Percentiles rank a stretch among this genome's conserved stretches.
Evolutionary conservation across 2,888 invertebrate genomes (phyloP).

Genomic region (Andrena bucephala): DNA sequence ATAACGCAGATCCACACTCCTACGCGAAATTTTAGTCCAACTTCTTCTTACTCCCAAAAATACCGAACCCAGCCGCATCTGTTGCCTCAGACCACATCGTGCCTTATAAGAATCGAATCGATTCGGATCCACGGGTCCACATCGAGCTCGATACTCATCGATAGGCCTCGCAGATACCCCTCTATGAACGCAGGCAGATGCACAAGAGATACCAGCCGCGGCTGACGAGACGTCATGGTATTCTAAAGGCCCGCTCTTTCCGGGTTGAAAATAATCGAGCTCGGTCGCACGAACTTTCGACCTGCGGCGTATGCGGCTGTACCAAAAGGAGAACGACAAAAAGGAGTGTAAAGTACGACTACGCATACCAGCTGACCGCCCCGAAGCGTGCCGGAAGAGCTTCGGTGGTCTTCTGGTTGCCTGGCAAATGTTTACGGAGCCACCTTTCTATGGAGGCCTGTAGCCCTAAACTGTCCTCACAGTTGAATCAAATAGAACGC

Average conservation of each 20-base stretch:
- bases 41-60: not conserved
- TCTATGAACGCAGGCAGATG: slow-evolving; percentile 31
- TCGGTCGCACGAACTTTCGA: slow-evolving; percentile 82
- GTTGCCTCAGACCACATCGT: not conserved
- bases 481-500: too few relatives aligned
- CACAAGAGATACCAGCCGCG: slow-evolving; percentile 27
- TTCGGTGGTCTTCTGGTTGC: not conserved
- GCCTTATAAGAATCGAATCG: not conserved
- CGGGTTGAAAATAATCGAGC: slow-evolving; percentile 82
- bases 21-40: too few relatives aligned
- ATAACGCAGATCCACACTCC: too few relatives aligned
- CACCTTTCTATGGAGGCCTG: not conserved
- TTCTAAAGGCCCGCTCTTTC: slow-evolving; percentile 77
- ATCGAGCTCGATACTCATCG: not conserved
- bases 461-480: too few relatives aligned
- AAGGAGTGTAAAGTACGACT: slow-evolving; percentile 63
- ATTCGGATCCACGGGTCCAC: not conserved
- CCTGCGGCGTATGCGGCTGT: slow-evolving; percentile 80
- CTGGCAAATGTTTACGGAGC: slow-evolving; percentile 31
- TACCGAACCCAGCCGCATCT: not conserved
- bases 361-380: slow-evolving; percentile 54
- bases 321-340: slow-evolving; percentile 74
- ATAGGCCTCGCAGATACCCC: slow-evolving; percentile 13
- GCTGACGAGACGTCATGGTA: slow-evolving; percentile 70
- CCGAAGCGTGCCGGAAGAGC: slow-evolving; percentile 39